A percentile compares a stretch with the other conserved stretches of the same genome.
phyloP scores from a whole-genome alignment of 2,797 vertebrate species.

The Sternarchorhynchus goeldii region DNA sequence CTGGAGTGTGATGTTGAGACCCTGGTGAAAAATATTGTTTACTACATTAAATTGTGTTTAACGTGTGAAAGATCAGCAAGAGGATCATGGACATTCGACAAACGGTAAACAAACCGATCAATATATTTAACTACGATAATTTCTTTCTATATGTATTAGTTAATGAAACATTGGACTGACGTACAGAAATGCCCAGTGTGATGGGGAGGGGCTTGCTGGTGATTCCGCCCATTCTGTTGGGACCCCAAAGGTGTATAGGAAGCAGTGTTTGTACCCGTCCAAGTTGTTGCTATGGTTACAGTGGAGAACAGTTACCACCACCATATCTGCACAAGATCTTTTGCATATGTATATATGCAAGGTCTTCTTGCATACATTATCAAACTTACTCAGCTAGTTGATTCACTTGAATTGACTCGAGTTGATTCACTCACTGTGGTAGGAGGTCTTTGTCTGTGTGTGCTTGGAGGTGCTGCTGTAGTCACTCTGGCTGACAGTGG shows the following conservation, averaged over 20 bases:
- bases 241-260: slow-evolving; percentile 58
- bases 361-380: not conserved
- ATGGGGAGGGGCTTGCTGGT: slow-evolving; percentile 63
- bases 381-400: not conserved
- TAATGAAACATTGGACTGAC: slow-evolving; percentile 40
- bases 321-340: not conserved
- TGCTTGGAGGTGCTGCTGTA: slow-evolving; percentile 67
- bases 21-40: slow-evolving; percentile 45
- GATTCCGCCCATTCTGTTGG: slow-evolving; percentile 63
- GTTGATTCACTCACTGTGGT: slow-evolving; percentile 64
- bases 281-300: slow-evolving; percentile 52
- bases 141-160: not conserved
- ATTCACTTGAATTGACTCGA: not conserved
- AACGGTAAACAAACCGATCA: no score
- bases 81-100: no score
- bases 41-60: not conserved
- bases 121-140: no score
- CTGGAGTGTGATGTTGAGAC: slow-evolving; percentile 63
- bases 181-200: slow-evolving; percentile 68
- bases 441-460: slow-evolving; percentile 69
- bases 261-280: slow-evolving; percentile 59
- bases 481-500: slow-evolving; percentile 62
- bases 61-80: not conserved
- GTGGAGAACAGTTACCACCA: slow-evolving; percentile 19
- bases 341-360: not conserved